These are phyloP conservation scores for Halocaridina rubra DNA, from an alignment of 2,888 invertebrate species.

Conservation along the genomic window DNA sequence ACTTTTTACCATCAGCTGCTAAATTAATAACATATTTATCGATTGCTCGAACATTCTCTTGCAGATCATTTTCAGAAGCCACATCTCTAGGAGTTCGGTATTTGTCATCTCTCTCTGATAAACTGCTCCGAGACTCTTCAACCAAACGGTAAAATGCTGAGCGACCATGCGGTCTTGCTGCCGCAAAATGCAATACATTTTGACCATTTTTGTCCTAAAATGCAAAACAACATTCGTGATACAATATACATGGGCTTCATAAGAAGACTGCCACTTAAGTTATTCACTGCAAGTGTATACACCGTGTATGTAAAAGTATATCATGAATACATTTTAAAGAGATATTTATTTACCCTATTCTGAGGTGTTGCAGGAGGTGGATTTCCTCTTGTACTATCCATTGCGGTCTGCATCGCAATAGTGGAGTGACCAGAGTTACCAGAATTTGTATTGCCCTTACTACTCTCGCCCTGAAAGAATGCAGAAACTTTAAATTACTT, in stretches of 20 bases:
- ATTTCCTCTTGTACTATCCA: conserved; percentile 26
- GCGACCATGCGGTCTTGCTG: conserved; percentile 83
- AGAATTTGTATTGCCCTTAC: not conserved
- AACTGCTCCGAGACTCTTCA: conserved; percentile 79
- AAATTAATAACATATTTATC: conserved; percentile 83
- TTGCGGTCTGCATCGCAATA: conserved; percentile 50
- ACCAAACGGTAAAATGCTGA: conserved; percentile 84
- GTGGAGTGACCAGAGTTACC: conserved; percentile 27
- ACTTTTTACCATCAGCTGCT: conserved; percentile 78
- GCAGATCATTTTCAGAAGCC: conserved; percentile 81
- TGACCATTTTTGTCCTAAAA: conserved; percentile 89
- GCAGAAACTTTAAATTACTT: too few relatives aligned
- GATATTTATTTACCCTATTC: conserved; percentile 18
- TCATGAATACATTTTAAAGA: not conserved
- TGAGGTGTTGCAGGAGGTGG: not conserved
- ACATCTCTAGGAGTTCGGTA: conserved; percentile 89
- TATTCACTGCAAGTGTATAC: too few relatives aligned
- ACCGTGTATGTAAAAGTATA: not conserved
- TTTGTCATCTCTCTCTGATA: conserved; percentile 86
- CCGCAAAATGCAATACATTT: conserved; percentile 89
- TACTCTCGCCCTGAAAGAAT: not conserved
- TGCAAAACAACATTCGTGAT: too few relatives aligned
- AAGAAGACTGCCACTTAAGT: too few relatives aligned
- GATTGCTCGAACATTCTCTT: conserved; percentile 83
- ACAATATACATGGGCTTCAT: too few relatives aligned